Base-by-base conservation (phyloP, 2,113 vertebrate genomes). In the Corydoras sp. region DNA sequence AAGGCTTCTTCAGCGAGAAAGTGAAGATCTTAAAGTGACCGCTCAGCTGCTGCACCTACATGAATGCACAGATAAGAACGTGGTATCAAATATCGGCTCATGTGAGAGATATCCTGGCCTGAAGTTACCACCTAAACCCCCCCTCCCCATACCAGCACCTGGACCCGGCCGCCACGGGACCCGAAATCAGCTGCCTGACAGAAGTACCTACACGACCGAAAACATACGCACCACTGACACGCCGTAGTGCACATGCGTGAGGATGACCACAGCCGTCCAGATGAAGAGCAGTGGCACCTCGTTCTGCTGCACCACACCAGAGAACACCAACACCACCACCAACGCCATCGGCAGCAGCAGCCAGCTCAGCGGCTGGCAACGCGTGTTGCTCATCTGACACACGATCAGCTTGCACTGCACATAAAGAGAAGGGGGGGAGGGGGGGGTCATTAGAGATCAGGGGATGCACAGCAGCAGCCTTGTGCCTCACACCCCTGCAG, bases 321-420 rank as follows among this genome's bases (percentile, higher is more conserved):
- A 85, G 32, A 86, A 59, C 31, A 92, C 91, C 43, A 86, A 7
- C 1, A 85, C 0, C 71, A 99, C 90, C 65, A 89, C 87, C 3
- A 62, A 59, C 0, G 82, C 80, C 76, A 98, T 93, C 43, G 96
- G 97, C n/a, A 93, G 69, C 82, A 98, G 80, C 85, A 99, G 78
- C 91, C 93, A 95, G 78, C 88, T 96, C 14, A 99, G 84, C 0
- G 95, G 81, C 78, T 92, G 94, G 79, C 97, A 99, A 2, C 95
- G 91, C 0, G 96, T 99, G 83, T 90, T 97, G 81, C 94, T 99
- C 97, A 99, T 99, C 83, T 99, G 97, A 76, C 96, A 98, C 77
- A 99, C 97, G 0, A 99, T 99, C 83, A 98, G 91, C 66, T 94
- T 94, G 84, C 97, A 99, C 97, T 99, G 88, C 62, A 67, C 66